Percentiles rank a stretch among this genome's conserved stretches.
Evolutionary conservation across 2,113 vertebrate species (phyloP).

Genomic region (Sapajus apella): DNA sequence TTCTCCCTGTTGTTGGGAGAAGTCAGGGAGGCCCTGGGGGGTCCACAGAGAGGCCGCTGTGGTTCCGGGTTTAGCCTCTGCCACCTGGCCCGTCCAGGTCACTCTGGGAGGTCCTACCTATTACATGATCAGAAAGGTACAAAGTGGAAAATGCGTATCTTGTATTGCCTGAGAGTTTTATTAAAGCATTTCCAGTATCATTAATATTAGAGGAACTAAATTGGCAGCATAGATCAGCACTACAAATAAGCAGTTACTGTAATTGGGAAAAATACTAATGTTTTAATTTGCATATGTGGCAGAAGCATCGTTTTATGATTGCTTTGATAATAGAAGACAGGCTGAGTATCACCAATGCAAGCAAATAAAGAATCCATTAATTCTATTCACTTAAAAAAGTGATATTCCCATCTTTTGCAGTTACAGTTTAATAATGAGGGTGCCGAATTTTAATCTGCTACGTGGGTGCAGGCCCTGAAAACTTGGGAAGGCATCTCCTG

Average conservation of each 20-base stretch:
- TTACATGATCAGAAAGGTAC: background rate
- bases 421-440: conserved; percentile 53
- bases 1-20: background rate
- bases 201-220: conserved; percentile 9
- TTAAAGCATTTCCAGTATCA: background rate
- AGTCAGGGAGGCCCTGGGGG: background rate
- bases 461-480: conserved; percentile 21
- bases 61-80: too few relatives aligned
- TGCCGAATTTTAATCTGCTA: conserved; percentile 58
- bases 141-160: background rate
- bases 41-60: background rate
- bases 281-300: conserved; percentile 62
- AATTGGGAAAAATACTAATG: conserved; percentile 58
- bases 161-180: background rate
- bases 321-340: conserved; percentile 55
- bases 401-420: conserved; percentile 21
- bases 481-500: background rate
- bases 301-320: conserved; percentile 36
- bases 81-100: accelerated
- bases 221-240: conserved; percentile 40
- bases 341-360: conserved; percentile 34
- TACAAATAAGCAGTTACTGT: conserved; percentile 54
- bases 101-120: accelerated
- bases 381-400: conserved; percentile 2
- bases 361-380: conserved; percentile 54